Evolutionary conservation across 2,888 invertebrate genomes (phyloP), one percentile per base, ranked within the genome.

Genomic region (Stratiomys singularior): DNA sequence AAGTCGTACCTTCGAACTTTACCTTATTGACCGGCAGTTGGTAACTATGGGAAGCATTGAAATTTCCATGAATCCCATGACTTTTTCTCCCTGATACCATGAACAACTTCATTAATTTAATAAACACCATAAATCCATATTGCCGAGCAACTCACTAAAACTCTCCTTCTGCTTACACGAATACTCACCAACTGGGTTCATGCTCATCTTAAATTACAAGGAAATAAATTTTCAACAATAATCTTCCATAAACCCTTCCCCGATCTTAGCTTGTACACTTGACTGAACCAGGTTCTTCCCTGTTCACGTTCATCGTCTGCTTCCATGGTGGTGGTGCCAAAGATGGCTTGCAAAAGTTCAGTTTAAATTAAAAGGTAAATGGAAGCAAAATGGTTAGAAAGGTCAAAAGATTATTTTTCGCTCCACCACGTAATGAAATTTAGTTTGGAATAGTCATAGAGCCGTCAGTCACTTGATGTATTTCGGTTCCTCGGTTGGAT

Each of bases 181-280:
- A 63, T 27, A 27, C 63, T 27, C 3, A 37, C 37, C 37, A 37
- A 37, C 37, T 37, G 37, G 3, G 63, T 23, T 66, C 66, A 66
- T 44, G 25, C 37, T 44, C 63, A 28, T 63, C 66, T 66, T 44
- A 66, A 66, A 66, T 66, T 37, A 66, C 66, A 66, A 15, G 66
- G 66, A 66, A 66, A 66, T 66, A 66, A 66, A 66, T 66, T 66
- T 44, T 18, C 52, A 52, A 66, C 44, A 66, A 66, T 66, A 66
- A 37, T 66, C 66, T 27, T 37, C 37, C 21, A n/a, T 44, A 66
- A 66, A 37, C 66, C 44, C 58, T 37, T 37, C 58, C 21, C 27
- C 11, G 63, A 15, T 63, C 15, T 15, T 25, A 21, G 11, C 60
- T 63, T 1, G 15, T 64, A 2, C 64, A 3, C 15, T 28, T 64